Base-by-base conservation (phyloP, 2,888 invertebrate species). In the Bombylius major region DNA sequence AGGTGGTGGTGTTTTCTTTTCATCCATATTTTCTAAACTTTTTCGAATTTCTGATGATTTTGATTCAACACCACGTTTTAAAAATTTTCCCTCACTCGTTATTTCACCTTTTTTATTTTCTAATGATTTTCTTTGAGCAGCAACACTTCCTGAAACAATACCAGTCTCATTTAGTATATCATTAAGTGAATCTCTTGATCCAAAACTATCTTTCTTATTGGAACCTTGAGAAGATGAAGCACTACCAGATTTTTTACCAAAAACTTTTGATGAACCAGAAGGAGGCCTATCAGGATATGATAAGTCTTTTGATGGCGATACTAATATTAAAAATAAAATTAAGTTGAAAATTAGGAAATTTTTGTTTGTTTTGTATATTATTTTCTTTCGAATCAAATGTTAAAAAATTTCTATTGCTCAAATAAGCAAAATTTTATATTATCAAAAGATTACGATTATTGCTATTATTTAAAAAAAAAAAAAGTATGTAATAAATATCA, bases 71-170 rank as follows among this genome's bases (percentile, higher is more conserved):
- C 59, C 58, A 12, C 56, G 54, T 13, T 58, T 46, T 12, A 52
- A n/a, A 51, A 47, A 14, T 58, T 54, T 54, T 12, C 45, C 53
- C 50, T 56, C 51, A 45, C n/a, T 45, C n/a, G 12, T 11, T 51
- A 48, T 60, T 60, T 73, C 72, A 13, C 70, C 63, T 59, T 69
- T 71, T 63, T 73, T 72, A 59, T 69, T 73, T 61, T 75, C 75
- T 62, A 79, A 65, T 23, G 79, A 79, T 65, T 77, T 79, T 63
- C 79, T 72, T 68, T 79, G 78, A 47, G 77, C 74, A n/a, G 77
- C 77, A 60, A 77, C 73, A 66, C 74, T 75, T 54, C 72, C 74
- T 45, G 68, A 69, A 58, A 69, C 67, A 61, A 73, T 64, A 7
- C 71, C 71, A 54, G 71, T 71, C 58, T 73, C 72, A 53, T 65